Evolutionary conservation across 2,797 vertebrate genomes (phyloP).

Genomic region (Apodemus agrarius): DNA sequence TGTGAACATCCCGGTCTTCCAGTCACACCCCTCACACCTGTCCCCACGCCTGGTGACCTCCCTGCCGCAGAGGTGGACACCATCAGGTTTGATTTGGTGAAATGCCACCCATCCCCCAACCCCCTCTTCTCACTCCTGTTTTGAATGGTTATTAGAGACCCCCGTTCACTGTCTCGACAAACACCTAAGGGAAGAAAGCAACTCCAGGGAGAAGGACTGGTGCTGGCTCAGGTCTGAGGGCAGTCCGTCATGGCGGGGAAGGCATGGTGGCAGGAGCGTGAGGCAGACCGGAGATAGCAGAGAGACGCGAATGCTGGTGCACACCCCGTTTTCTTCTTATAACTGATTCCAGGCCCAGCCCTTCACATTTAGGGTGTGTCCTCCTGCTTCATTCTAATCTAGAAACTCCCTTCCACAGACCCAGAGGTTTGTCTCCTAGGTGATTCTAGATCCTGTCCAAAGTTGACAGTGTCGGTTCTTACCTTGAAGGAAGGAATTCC

Average conservation of each 20-base stretch:
- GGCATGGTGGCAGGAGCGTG: rapidly evolving
- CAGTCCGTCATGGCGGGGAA: background rate
- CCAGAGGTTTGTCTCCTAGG: background rate
- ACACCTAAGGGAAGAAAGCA: background rate
- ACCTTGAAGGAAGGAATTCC: background rate
- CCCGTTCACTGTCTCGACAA: background rate
- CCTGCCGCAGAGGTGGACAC: rapidly evolving
- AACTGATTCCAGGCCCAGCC: background rate
- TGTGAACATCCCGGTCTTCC: background rate
- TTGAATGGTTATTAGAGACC: background rate
- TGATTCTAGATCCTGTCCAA: background rate
- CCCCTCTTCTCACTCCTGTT: background rate
- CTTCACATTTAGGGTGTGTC: background rate
- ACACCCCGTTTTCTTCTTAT: background rate
- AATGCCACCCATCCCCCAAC: rapidly evolving
- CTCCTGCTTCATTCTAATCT: background rate
- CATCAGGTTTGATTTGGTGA: background rate
- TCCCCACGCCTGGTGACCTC: background rate
- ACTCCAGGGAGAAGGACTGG: background rate
- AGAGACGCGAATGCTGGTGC: background rate
- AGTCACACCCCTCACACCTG: background rate
- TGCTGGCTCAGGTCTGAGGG: background rate
- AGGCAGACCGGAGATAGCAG: background rate
- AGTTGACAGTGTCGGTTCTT: background rate
- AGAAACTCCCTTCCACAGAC: background rate